Evolutionary conservation across 2,888 invertebrate species (phyloP), one percentile per base, ranked within the genome.

Genomic region (Meiosimyza decipiens): DNA sequence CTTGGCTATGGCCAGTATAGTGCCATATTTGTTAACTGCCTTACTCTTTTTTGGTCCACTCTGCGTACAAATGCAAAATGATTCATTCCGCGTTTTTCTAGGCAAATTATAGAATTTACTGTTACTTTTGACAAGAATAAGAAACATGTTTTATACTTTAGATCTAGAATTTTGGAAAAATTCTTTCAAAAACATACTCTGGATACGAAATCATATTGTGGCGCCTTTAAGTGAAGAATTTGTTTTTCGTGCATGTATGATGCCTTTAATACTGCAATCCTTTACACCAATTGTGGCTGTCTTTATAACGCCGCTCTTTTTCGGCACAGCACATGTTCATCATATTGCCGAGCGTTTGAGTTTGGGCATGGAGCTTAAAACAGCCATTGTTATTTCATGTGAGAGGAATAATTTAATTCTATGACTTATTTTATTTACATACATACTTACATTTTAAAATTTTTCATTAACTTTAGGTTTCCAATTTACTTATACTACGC

Each of bases 141-240:
- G 18, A 70, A 49, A 16, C 40, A 18, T 15, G 7, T 66, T 40
- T 64, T 69, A 73, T 5, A 15, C 65, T 71, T 77, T 84, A 94
- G 95, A 93, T 81, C 90, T 91, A 1, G 88, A 90, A 74, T 93
- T 92, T 79, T 93, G 95, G 95, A 85, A 91, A 71, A 90, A 90
- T 71, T 92, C 91, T 79, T 88, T 92, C 74, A 90, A 89, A 79
- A 94, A 94, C 80, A 88, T 95, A 70, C 91, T 94, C 49, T 97
- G 96, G 96, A 89, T 96, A 80, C 89, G 98, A 74, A 96, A 96
- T 85, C 94, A 95, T 83, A 87, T 97, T 47, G 94, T 97, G 80
- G 97, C 97, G 1, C 98, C 98, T 0, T 85, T 98, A 67, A 95
- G 97, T 72, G 98, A 98, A 87, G 98, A 98, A 86, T 96, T 97